phyloP scores from a whole-genome alignment of 2,888 invertebrate genomes.

The Chrysina gloriosa region DNA sequence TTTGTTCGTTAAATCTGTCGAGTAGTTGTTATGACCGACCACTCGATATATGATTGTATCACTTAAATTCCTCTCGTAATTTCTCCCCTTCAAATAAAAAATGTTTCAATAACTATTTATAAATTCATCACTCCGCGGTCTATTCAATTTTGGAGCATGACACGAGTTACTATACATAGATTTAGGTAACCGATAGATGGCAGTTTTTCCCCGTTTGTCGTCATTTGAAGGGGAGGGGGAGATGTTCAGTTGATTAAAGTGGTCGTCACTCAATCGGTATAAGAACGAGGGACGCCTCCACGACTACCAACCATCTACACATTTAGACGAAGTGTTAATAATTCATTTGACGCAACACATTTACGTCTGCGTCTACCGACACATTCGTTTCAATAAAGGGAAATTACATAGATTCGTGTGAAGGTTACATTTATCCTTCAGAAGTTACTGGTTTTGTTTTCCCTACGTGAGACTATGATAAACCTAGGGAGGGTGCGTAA shows the following conservation, averaged over 20 bases:
- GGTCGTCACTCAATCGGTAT: background rate
- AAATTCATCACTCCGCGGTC: too few relatives aligned
- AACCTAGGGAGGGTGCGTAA: background rate
- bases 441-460: background rate
- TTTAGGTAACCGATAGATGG: too few relatives aligned
- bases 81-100: too few relatives aligned
- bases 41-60: too few relatives aligned
- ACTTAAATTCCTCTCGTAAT: too few relatives aligned
- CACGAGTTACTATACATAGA: too few relatives aligned
- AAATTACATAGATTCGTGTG: slow-evolving; percentile 31
- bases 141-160: too few relatives aligned
- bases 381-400: slow-evolving; percentile 25
- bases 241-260: slow-evolving; percentile 1
- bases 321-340: slow-evolving; percentile 12
- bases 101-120: too few relatives aligned
- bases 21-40: too few relatives aligned
- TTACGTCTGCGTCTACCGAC: slow-evolving; percentile 1
- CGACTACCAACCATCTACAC: background rate
- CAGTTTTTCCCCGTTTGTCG: too few relatives aligned
- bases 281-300: background rate
- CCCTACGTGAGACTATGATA: background rate
- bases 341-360: slow-evolving; percentile 10
- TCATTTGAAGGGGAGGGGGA: background rate
- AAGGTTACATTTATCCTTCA: slow-evolving; percentile 7
- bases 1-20: too few relatives aligned